Evolutionary conservation across 2,113 vertebrate genomes (phyloP).

Genomic region (Balaenoptera acutorostrata): DNA sequence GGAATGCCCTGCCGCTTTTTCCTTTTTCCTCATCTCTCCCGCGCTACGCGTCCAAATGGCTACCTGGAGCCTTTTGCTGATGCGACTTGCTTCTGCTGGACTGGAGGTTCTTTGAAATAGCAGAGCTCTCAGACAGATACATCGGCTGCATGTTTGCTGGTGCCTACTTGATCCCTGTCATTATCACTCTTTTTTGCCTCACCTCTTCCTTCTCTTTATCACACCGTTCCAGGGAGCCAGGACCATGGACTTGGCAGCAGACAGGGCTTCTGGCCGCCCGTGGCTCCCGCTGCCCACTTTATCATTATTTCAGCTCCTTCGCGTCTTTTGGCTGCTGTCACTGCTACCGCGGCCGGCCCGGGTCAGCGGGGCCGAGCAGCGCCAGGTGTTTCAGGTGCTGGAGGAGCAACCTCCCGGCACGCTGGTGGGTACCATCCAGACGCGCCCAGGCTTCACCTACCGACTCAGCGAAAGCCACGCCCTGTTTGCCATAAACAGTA

Average conservation of each 20-base stretch:
- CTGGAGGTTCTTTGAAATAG: conserved; percentile 59
- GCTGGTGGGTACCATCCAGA: conserved; percentile 93
- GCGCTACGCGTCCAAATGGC: not conserved
- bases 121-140: conserved; percentile 75
- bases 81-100: conserved; percentile 56
- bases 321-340: conserved; percentile 34
- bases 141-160: conserved; percentile 33
- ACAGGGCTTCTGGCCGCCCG: conserved; percentile 78
- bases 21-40: not conserved
- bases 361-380: conserved; percentile 83
- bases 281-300: conserved; percentile 72
- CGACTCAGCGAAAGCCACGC: conserved; percentile 95
- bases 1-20: not conserved
- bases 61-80: not conserved
- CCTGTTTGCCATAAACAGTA: conserved; percentile 93
- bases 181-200: not conserved
- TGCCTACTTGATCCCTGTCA: conserved; percentile 42
- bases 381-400: conserved; percentile 93
- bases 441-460: conserved; percentile 93
- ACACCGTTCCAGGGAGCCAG: not conserved
- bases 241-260: conserved; percentile 71
- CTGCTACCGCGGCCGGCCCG: conserved; percentile 55
- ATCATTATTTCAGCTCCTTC: not conserved
- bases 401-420: conserved; percentile 95
- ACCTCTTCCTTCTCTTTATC: not conserved